phyloP scores from a whole-genome alignment of 2,113 vertebrate species.

The Corydoras sp. region DNA sequence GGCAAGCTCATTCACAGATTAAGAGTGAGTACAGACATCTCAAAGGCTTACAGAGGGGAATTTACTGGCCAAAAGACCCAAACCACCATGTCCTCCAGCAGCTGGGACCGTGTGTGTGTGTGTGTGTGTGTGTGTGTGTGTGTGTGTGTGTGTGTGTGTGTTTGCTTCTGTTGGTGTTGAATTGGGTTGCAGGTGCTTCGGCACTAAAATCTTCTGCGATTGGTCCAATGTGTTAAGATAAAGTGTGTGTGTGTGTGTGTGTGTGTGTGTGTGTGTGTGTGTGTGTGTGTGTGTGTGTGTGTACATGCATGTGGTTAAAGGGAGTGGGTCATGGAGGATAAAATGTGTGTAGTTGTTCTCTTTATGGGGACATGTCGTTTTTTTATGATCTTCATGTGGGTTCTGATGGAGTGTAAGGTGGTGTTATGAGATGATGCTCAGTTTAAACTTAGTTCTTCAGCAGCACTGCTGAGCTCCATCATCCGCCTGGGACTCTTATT shows the following conservation, averaged over 20 bases:
- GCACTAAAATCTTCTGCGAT: slow-evolving; percentile 23
- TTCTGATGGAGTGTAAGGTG: too few species aligned
- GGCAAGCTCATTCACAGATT: slow-evolving; percentile 27
- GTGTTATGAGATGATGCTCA: too few species aligned
- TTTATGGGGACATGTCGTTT: not conserved
- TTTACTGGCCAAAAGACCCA: slow-evolving; percentile 23
- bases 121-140: slow-evolving; percentile 26
- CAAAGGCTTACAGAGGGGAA: slow-evolving; percentile 32
- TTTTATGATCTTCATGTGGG: not conserved
- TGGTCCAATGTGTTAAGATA: not conserved
- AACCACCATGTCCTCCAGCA: slow-evolving; percentile 20
- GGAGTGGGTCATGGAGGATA: not conserved
- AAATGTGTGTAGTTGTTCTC: too few species aligned
- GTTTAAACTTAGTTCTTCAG: too few species aligned
- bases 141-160: slow-evolving; percentile 24
- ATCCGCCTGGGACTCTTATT: too few species aligned
- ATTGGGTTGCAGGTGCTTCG: slow-evolving; percentile 37
- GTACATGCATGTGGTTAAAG: too few species aligned
- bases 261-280: not conserved
- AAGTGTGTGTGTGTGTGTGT: not conserved
- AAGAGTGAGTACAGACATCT: slow-evolving; percentile 34
- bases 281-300: not conserved
- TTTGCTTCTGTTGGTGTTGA: slow-evolving; percentile 19
- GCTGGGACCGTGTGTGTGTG: slow-evolving; percentile 19
- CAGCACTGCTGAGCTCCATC: too few species aligned